Base-by-base conservation (phyloP, 1,140 invertebrate genomes). In the Megalopta genalis region DNA sequence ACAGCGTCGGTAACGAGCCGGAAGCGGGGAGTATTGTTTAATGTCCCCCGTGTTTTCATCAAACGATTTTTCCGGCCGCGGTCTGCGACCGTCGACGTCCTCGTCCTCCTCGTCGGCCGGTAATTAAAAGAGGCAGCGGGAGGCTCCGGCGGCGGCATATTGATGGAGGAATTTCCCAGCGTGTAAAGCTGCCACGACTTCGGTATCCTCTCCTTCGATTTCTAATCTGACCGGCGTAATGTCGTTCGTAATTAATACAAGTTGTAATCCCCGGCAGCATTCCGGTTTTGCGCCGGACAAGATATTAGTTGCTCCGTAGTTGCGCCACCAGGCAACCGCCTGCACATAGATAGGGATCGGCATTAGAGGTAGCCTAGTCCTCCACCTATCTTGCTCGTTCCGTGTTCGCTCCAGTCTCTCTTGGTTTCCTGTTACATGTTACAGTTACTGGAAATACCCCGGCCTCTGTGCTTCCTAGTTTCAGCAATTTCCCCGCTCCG, bases 201-300 rank as follows among this genome's bases (percentile, higher is more conserved):
- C 62, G 75, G 27, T 65, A 72, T 62, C 75, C 78, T 82, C 75
- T 75, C 88, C 87, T 91, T 92, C 89, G 92, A 93, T 93, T 92
- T 92, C 91, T 91, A 92, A 93, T 93, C 92, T 92, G 86, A 73
- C 86, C 87, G 83, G 89, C 83, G 83, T 91, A 88, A 93, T 92
- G 91, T 93, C 91, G 89, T 83, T 82, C 89, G 90, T 93, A 93
- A 93, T 93, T 93, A 93, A 93, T 92, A 93, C 92, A 92, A 93
- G 89, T 92, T 92, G 90, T 91, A 92, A 91, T 92, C 87, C 91
- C 81, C 79, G 83, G 82, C 82, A 83, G 88, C 86, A 93, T 93
- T 92, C 91, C 90, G 91, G 91, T 93, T 93, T 92, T 91, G 90
- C 90, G 84, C 88, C 86, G 89, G 89, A 91, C 90, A 91, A 90